Evolutionary conservation across 2,797 vertebrate genomes (phyloP).

Genomic region (Uromys caudimaculatus): DNA sequence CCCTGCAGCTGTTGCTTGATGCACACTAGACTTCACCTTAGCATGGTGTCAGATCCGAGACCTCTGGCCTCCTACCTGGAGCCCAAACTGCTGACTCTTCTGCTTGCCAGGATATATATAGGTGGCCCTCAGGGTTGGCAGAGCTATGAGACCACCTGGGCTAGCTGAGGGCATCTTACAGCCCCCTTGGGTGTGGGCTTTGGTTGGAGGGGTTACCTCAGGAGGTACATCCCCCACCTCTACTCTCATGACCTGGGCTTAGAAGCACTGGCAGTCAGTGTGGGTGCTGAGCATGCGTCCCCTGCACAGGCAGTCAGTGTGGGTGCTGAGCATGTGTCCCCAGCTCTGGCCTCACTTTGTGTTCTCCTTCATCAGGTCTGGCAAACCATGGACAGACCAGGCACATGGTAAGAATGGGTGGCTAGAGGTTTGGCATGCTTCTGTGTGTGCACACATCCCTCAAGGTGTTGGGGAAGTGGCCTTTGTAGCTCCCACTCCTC

Average conservation of each 20-base stretch:
- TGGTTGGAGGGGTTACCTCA: background rate
- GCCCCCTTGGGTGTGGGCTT: background rate
- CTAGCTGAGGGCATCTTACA: background rate
- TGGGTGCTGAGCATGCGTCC: rapidly evolving
- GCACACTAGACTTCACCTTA: rapidly evolving
- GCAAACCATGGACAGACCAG: conserved; percentile 92
- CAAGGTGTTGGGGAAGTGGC: background rate
- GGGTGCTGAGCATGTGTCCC: rapidly evolving
- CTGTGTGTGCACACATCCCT: too few relatives aligned
- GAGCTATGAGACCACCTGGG: background rate
- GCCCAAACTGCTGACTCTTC: background rate
- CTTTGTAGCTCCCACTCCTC: background rate
- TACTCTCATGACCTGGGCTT: too few relatives aligned
- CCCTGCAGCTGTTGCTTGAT: rapidly evolving
- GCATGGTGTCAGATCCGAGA: rapidly evolving
- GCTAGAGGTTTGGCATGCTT: background rate
- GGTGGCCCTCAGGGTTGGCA: background rate
- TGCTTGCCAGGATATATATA: background rate
- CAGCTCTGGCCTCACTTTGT: conserved; percentile 33
- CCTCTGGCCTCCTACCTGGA: too few relatives aligned
- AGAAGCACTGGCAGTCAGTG: rapidly evolving
- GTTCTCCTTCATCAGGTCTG: conserved; percentile 89
- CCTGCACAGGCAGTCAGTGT: rapidly evolving
- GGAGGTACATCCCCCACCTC: background rate
- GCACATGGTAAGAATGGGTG: conserved; percentile 90